Evolutionary conservation across 2,888 invertebrate species (phyloP), one percentile per base, ranked within the genome.

Genomic region (Itoplectis maculator): DNA sequence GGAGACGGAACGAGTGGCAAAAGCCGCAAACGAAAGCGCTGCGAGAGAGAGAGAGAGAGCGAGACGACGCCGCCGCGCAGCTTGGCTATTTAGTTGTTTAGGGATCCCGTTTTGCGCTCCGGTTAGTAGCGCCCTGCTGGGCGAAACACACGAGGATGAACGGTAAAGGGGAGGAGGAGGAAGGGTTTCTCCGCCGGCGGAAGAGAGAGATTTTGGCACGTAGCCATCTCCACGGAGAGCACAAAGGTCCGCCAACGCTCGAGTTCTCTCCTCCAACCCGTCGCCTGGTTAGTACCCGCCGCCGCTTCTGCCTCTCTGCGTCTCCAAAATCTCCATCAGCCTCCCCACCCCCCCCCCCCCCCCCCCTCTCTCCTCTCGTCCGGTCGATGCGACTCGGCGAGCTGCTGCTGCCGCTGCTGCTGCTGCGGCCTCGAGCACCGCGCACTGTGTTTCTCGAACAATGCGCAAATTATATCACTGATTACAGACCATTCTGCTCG

Each of bases 171-270:
- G 86, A 88, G 88, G 87, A 88, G 1, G 35, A 59, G 59, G n/a
- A 86, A 88, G 88, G 87, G 88, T 88, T 88, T 87, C 66, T 65
- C 49, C 29, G 86, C 82, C 78, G 75, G 81, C 86, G 87, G 78
- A 81, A 85, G 87, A 85, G 87, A 86, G 84, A 83, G 86, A 89
- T 92, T 91, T 91, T 92, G 92, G 92, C 91, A 84, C 79, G 81
- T 79, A 83, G 90, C 91, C 92, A 90, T 86, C 82, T 84, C 82
- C 78, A 74, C 61, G 63, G 66, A 86, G 86, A 69, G 86, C 86
- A 88, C 90, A 91, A 91, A 91, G 89, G 87, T 59, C 56, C 72
- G 72, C 54, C 72, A 47, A 29, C 59, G 72, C 35, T 42, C 59
- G 56, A 29, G 49, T n/a, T 61, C 69, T 61, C 40, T 69, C 47